These are phyloP conservation scores for Drosophila mojavensis DNA, from an alignment of 1,140 invertebrate species.

Conservation along the genomic window DNA sequence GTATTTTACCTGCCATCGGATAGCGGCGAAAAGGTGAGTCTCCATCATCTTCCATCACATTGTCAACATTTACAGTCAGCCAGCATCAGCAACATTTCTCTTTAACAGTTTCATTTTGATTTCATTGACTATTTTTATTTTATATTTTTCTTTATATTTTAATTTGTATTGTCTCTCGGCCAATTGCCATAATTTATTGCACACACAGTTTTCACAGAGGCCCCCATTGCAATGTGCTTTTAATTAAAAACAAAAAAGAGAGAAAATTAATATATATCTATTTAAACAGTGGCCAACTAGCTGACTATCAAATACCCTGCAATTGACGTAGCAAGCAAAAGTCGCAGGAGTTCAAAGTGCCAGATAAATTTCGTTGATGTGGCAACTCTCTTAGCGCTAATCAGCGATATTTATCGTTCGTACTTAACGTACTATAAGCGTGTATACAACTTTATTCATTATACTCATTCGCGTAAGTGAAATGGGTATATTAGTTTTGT, in stretches of 20 bases:
- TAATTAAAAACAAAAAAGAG: conserved; percentile 62
- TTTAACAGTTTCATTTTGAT: background rate
- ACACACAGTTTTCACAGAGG: conserved; percentile 4
- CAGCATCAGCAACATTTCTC: conserved; percentile 24
- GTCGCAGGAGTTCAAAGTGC: background rate
- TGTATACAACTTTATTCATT: background rate
- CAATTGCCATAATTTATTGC: conserved; percentile 71
- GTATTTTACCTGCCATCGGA: conserved; percentile 99
- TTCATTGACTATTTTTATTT: conserved; percentile 7
- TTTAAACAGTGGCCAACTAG: background rate
- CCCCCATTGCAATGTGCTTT: conserved; percentile 58
- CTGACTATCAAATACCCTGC: background rate
- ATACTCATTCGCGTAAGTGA: too few species aligned
- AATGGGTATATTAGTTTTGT: too few species aligned
- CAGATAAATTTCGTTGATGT: background rate
- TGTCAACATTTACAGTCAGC: conserved; percentile 17
- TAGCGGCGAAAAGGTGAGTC: conserved; percentile 98
- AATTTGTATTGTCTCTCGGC: conserved; percentile 15
- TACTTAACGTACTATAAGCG: background rate
- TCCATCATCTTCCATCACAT: background rate
- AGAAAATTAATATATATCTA: conserved; percentile 4
- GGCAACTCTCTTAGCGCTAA: background rate
- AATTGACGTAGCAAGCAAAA: background rate
- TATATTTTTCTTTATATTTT: conserved; percentile 16
- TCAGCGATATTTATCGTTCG: background rate